Base-by-base conservation (phyloP, 2,888 invertebrate species). In the Chironomus tentans region DNA sequence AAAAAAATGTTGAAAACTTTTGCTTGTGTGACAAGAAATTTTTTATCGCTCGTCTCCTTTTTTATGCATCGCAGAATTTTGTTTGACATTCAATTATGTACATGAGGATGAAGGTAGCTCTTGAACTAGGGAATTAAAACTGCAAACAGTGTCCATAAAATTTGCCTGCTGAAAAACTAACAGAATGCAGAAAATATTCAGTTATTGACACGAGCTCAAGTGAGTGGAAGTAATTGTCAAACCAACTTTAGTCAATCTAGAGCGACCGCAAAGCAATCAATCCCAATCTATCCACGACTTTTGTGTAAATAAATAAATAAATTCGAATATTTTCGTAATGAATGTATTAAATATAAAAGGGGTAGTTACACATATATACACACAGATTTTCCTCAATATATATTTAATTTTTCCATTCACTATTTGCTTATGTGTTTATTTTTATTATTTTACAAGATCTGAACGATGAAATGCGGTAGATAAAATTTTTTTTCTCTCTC, bases 1-100 rank as follows among this genome's bases (percentile, higher is more conserved):
- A 18, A 56, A 18, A 56, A 56, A 50, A 28, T 10, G 38, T 38
- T 38, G 7, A 46, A n/a, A 38, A 15, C 38, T 62, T 62, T 62
- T 72, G 62, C 72, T 61, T 38, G 71, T 73, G 72, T 46, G 74
- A 74, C 74, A 74, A 71, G 68, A 46, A 22, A 48, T 72, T 74
- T 48, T n/a, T 28, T 50, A n/a, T 65, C 22, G 65, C 65, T 65
- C 21, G 18, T 22, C 46, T 22, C 7, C 46, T 38, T 38, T 65
- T 46, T 46, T 12, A 46, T 68, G 28, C 15, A 38, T 68, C 22
- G 3, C 28, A 4, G 13, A 5, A 38, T 6, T n/a, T 68, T 68
- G 38, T 68, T 68, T 68, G 68, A 28, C 24, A 65, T 21, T 65
- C 65, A 65, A 65, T 24, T 24, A 21, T 13, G 21, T 13, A 21